Evolutionary conservation across 2,888 invertebrate genomes (phyloP).

Genomic region (Lepas anatifera): DNA sequence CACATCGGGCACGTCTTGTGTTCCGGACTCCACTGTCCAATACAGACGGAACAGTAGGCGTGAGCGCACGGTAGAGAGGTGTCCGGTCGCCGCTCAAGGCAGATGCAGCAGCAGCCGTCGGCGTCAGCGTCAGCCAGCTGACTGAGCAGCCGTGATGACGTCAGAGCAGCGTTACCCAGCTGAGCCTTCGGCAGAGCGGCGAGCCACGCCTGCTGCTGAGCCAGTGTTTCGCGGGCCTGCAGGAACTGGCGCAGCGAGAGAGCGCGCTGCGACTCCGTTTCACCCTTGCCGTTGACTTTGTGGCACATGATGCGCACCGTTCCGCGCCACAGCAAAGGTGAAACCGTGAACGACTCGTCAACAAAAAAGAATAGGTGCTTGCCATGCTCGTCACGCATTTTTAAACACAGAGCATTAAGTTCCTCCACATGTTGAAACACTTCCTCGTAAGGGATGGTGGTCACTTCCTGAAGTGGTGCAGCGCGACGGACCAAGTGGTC

Average conservation of each 20-base stretch:
- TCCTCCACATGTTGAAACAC: slow-evolving; percentile 45
- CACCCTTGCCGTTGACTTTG: slow-evolving; percentile 40
- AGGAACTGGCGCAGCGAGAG: slow-evolving; percentile 51
- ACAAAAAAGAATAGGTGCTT: slow-evolving; percentile 49
- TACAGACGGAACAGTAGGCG: slow-evolving; percentile 54
- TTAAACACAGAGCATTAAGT: slow-evolving; percentile 49
- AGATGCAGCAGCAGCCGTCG: slow-evolving; percentile 50
- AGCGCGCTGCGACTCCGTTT: slow-evolving; percentile 44
- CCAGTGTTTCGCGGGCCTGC: slow-evolving; percentile 36
- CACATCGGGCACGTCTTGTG: slow-evolving; percentile 59
- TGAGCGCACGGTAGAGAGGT: slow-evolving; percentile 56
- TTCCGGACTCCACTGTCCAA: slow-evolving; percentile 54
- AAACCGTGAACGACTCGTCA: not conserved
- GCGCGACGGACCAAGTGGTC: slow-evolving; percentile 19
- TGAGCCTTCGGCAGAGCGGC: not conserved
- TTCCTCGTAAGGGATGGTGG: slow-evolving; percentile 43
- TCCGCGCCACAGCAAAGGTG: slow-evolving; percentile 51
- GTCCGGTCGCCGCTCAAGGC: slow-evolving; percentile 54
- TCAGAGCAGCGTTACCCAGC: not conserved
- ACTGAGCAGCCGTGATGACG: not conserved
- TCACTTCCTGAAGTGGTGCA: slow-evolving; percentile 32
- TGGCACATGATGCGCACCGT: slow-evolving; percentile 49
- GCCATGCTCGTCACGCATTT: slow-evolving; percentile 66
- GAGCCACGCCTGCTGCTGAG: not conserved
- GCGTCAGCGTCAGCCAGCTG: slow-evolving; percentile 30